Evolutionary conservation across 1,140 invertebrate genomes (phyloP), one percentile per base, ranked within the genome.

Genomic region (Drosophila chauvacae): DNA sequence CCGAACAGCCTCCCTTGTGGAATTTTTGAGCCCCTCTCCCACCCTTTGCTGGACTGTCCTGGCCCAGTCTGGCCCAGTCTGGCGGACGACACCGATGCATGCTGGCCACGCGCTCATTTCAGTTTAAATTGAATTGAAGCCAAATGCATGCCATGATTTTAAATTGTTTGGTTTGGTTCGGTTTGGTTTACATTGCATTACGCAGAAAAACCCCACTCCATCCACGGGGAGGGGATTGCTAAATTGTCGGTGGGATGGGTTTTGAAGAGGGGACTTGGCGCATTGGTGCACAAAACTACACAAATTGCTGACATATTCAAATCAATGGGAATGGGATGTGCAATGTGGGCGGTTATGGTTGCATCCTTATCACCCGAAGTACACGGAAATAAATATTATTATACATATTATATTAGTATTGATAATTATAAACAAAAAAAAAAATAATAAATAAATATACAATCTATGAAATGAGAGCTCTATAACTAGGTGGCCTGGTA

Each of bases 221-320:
- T 1, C 44, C 53, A 6, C 7, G 48, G 3, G 35, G 35, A 23
- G 35, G 53, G 23, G 20, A 18, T 39, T 33, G 7, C 18, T 26
- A 48, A 20, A 28, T 47, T n/a, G 26, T 37, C 39, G 73, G 35
- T 42, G 63, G 42, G 14, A 35, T 23, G 47, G 41, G 35, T 41
- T 39, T 41, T 66, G 10, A 20, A 39, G 23, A 45, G 56, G 47
- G 20, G 41, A 50, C 59, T 60, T 63, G 80, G 61, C 64, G 77
- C 81, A 88, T 61, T 90, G 77, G 77, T 77, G 84, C 85, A 90
- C 81, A 88, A 88, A 84, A 88, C 84, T 90, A 84, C 85, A 88
- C 84, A 88, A 88, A 88, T 88, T 88, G 84, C 85, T 88, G 84
- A 88, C 84, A 88, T 88, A 88, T 88, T 88, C 84, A 88, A 88